A percentile compares a stretch with the other conserved stretches of the same genome.
Conservation (phyloP, 2,888 invertebrate species). For the Spilosoma lubricipeda region DNA sequence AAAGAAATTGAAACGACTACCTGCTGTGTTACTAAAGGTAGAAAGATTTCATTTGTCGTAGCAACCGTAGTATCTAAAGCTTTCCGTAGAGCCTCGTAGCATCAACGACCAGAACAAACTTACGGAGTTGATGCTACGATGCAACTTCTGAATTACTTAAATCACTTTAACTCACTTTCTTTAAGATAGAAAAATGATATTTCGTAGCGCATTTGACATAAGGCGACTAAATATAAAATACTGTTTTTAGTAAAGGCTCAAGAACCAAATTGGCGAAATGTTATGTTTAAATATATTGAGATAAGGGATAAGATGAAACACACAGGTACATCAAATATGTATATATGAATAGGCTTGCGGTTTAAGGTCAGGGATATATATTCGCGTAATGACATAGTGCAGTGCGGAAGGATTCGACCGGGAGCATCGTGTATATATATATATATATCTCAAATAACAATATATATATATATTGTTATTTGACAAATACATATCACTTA, state of each 20-base stretch:
- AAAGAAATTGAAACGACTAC: conserved; percentile 40
- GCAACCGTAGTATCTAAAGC: conserved; percentile 24
- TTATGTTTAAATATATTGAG: neutral
- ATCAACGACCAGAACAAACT: conserved; percentile 12
- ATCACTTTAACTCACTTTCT: neutral
- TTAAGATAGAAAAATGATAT: neutral
- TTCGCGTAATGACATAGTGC: neutral
- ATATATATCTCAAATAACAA: too few relatives aligned
- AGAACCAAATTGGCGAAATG: neutral
- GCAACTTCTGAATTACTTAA: neutral
- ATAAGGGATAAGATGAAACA: neutral
- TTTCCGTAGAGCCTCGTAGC: conserved; percentile 17
- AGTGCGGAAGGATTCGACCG: neutral
- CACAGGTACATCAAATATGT: neutral
- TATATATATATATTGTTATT: too few relatives aligned
- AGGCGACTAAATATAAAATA: neutral
- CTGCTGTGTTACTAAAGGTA: conserved; percentile 31
- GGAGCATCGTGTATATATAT: too few relatives aligned
- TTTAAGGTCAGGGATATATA: neutral
- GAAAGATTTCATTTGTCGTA: conserved; percentile 42
- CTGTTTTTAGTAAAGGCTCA: neutral
- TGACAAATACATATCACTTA: too few relatives aligned
- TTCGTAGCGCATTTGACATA: neutral
- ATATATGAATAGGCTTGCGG: neutral
- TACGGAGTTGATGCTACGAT: neutral